Conservation (phyloP, 2,113 vertebrate genomes). For the Meriones unguiculatus region DNA sequence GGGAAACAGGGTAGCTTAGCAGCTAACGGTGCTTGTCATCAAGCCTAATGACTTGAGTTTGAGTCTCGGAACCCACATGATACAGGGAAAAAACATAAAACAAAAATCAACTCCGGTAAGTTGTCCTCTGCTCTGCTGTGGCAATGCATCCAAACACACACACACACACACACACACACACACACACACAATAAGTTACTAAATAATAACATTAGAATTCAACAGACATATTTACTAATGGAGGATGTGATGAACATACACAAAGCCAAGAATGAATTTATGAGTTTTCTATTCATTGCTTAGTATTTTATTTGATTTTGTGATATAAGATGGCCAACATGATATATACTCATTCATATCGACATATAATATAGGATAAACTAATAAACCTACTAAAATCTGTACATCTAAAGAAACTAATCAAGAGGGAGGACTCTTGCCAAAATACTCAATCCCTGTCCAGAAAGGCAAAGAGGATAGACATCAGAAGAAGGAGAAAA, state of each 20-base stretch:
- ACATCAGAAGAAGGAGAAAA: no score
- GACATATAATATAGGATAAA: no score
- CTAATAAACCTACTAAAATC: no score
- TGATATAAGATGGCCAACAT: background rate
- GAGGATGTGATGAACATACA: background rate
- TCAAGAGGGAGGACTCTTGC: no score
- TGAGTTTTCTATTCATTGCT: background rate
- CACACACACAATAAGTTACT: background rate
- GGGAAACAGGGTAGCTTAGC: background rate
- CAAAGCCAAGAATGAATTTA: background rate
- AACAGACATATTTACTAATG: background rate
- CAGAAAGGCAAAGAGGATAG: no score
- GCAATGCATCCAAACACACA: background rate
- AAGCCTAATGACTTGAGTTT: background rate
- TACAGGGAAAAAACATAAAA: background rate
- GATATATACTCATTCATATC: no score
- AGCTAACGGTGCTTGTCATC: background rate
- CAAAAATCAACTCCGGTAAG: background rate
- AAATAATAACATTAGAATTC: background rate
- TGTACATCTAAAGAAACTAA: no score
- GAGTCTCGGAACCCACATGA: background rate
- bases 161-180: background rate
- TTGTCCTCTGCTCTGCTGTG: background rate
- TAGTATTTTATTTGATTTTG: background rate
- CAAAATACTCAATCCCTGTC: no score